Evolutionary conservation across 2,113 vertebrate species (phyloP).

Genomic region (Carettochelys insculpta): DNA sequence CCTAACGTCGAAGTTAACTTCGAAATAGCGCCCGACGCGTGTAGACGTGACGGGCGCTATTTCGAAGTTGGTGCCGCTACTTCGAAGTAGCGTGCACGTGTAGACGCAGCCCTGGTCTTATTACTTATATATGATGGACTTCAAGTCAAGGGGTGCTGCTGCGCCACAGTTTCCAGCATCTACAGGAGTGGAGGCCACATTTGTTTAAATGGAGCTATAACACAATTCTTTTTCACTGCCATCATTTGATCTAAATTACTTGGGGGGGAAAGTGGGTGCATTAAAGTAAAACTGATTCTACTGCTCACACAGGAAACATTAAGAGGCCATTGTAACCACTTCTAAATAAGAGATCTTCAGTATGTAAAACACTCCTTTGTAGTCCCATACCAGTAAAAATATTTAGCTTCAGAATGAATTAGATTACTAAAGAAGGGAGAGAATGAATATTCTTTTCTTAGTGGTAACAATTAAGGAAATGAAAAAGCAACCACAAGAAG

Average conservation of each 20-base stretch:
- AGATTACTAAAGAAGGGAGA: background rate
- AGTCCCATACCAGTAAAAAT: background rate
- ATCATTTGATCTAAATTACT: background rate
- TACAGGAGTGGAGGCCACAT: background rate
- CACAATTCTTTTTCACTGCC: background rate
- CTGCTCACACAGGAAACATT: background rate
- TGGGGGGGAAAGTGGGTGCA: background rate
- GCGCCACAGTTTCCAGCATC: no score
- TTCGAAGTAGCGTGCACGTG: no score
- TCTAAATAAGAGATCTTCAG: background rate
- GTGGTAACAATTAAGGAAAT: background rate
- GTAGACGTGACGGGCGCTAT: no score
- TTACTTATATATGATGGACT: no score
- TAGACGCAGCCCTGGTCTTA: no score
- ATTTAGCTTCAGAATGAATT: conserved; percentile 38
- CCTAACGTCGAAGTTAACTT: no score
- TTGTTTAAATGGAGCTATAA: background rate
- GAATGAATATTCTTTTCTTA: background rate
- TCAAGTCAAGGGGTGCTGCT: no score
- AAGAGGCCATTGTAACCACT: background rate
- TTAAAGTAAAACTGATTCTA: background rate
- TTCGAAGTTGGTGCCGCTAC: no score
- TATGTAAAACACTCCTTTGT: background rate
- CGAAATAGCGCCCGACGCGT: no score
- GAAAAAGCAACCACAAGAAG: background rate